Percentiles rank a stretch among this genome's conserved stretches.
Conservation (phyloP, 2,113 vertebrate species). For the Scalopus aquaticus region DNA sequence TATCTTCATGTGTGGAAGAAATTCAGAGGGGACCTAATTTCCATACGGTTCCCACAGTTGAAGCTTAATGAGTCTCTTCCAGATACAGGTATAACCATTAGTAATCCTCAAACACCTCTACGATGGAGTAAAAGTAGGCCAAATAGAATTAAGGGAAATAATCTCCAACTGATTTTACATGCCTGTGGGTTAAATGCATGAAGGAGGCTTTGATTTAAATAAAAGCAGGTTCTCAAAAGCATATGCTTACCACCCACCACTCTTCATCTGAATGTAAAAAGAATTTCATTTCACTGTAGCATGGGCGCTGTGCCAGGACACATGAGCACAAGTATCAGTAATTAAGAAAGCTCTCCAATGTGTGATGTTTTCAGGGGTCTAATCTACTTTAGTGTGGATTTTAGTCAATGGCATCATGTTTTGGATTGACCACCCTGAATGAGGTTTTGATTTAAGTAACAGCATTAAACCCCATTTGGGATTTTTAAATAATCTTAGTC, state of each 20-base stretch:
- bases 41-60: not conserved
- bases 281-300: not conserved
- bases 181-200: not conserved
- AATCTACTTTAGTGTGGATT: not conserved
- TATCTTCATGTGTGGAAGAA: not conserved
- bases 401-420: not conserved
- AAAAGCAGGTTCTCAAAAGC: constrained; percentile 50
- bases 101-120: not conserved
- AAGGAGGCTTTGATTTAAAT: constrained; percentile 35
- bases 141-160: constrained; percentile 1
- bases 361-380: not conserved
- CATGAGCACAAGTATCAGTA: not conserved
- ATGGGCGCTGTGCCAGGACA: constrained; percentile 37
- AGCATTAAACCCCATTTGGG: not conserved
- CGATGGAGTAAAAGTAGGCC: not conserved
- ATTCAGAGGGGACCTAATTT: not conserved
- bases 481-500: not conserved
- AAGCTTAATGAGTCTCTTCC: not conserved
- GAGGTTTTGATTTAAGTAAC: not conserved
- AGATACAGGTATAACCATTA: not conserved
- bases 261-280: constrained; percentile 47
- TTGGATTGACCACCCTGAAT: not conserved
- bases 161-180: constrained; percentile 2
- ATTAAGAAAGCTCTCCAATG: not conserved
- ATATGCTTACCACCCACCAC: constrained; percentile 55